Evolutionary conservation across 2,797 vertebrate species (phyloP).

Genomic region (Mycteria americana): DNA sequence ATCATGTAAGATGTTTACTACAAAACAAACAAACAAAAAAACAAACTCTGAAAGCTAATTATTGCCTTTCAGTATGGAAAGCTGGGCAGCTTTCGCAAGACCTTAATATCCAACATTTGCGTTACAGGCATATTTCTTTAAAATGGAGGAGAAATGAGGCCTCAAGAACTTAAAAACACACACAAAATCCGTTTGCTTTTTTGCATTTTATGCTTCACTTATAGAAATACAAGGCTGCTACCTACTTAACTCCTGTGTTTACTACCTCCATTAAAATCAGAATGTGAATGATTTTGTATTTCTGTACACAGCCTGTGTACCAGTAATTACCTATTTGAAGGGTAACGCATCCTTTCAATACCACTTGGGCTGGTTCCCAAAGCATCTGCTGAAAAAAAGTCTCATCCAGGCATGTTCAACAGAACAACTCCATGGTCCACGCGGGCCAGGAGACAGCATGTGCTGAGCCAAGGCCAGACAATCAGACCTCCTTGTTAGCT

Average conservation of each 20-base stretch:
- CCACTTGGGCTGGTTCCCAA: not conserved
- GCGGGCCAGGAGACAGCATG: not conserved
- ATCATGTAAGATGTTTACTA: not conserved
- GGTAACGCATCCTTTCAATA: not conserved
- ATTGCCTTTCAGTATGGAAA: not conserved
- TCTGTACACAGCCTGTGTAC: not conserved
- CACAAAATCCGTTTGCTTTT: not conserved
- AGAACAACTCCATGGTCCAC: not conserved
- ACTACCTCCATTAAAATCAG: not conserved
- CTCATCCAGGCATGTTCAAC: not conserved
- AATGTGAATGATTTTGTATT: not conserved
- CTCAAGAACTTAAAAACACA: not conserved
- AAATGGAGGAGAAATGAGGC: not conserved
- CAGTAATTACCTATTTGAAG: not conserved
- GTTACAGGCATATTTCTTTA: not conserved
- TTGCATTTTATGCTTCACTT: not conserved
- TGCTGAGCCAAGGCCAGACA: not conserved
- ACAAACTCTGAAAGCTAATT: not conserved
- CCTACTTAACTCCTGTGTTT: not conserved
- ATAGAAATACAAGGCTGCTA: not conserved
- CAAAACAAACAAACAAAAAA: not conserved
- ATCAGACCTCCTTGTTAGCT: not conserved
- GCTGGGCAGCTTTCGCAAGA: not conserved
- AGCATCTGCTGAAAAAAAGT: not conserved
- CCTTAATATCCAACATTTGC: not conserved